Conservation (phyloP, 2,797 vertebrate species). For the Carduelis carduelis region DNA sequence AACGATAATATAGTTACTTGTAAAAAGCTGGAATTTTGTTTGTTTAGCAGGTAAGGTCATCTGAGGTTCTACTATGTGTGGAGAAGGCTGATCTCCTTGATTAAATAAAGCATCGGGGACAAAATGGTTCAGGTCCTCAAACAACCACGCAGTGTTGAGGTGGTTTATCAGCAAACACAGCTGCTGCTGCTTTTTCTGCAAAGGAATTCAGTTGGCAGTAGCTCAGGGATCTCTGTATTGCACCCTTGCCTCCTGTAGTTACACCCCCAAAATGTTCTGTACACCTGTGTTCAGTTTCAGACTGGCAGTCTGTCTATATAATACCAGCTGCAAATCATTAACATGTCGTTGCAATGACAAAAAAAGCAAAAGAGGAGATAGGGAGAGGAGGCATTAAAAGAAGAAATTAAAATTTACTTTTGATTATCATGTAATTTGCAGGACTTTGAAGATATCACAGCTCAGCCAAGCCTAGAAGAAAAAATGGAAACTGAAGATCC, state of each 20-base stretch:
- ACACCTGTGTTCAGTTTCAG: not conserved
- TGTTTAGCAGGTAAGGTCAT: not conserved
- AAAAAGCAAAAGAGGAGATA: not conserved
- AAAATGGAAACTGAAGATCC: constrained; percentile 70
- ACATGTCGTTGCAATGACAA: not conserved
- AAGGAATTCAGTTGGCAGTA: not conserved
- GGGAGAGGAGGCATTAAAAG: not conserved
- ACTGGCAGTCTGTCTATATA: not conserved
- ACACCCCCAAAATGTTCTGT: not conserved
- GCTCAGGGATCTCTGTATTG: not conserved
- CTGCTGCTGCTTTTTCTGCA: not conserved
- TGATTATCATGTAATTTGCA: constrained; percentile 42
- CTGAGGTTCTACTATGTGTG: not conserved
- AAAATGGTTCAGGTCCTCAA: not conserved
- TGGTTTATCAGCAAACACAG: not conserved
- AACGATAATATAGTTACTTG: not conserved
- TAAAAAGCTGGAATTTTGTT: not conserved
- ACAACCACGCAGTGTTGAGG: accelerated
- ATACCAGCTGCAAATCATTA: not conserved
- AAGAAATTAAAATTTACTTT: not conserved
- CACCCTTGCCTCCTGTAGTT: not conserved
- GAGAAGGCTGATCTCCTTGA: not conserved
- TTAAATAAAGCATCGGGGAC: not conserved
- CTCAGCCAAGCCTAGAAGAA: constrained; percentile 83
- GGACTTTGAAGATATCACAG: constrained; percentile 92